Evolutionary conservation across 2,113 vertebrate species (phyloP).

Genomic region (Hystrix cristata): DNA sequence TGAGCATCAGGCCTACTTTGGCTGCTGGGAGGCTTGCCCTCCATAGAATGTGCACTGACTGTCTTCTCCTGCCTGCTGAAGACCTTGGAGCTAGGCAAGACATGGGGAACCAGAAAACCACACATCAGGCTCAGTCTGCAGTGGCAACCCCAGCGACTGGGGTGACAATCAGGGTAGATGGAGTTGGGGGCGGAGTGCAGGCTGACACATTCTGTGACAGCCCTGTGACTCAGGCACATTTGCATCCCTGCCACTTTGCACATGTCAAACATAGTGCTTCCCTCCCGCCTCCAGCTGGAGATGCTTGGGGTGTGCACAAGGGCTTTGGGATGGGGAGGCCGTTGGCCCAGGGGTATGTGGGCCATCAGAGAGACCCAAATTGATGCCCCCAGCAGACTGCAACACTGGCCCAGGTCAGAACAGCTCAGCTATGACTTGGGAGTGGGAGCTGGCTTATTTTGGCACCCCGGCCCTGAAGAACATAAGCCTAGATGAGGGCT

Average conservation of each 20-base stretch:
- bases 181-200: neutral
- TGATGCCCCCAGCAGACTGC: neutral
- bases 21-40: neutral
- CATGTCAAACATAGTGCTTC: conserved; percentile 33
- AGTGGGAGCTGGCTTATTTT: neutral
- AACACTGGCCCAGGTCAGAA: neutral
- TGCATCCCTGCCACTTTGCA: conserved; percentile 60
- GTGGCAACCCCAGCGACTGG: neutral
- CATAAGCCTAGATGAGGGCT: neutral
- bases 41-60: neutral
- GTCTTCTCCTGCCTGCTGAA: neutral
- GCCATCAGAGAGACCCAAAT: neutral
- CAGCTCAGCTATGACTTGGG: neutral
- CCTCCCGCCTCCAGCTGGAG: conserved; percentile 62
- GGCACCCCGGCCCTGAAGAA: neutral
- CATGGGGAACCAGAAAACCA: neutral
- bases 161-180: conserved; percentile 43
- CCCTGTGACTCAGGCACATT: conserved; percentile 72
- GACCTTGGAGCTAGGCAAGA: neutral
- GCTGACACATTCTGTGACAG: conserved; percentile 59
- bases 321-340: neutral
- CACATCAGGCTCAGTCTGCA: neutral
- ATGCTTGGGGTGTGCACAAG: neutral
- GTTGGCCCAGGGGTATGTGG: neutral
- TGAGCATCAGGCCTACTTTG: neutral